Conservation (phyloP, 2,113 vertebrate species). For the Pogonocichla stellata region DNA sequence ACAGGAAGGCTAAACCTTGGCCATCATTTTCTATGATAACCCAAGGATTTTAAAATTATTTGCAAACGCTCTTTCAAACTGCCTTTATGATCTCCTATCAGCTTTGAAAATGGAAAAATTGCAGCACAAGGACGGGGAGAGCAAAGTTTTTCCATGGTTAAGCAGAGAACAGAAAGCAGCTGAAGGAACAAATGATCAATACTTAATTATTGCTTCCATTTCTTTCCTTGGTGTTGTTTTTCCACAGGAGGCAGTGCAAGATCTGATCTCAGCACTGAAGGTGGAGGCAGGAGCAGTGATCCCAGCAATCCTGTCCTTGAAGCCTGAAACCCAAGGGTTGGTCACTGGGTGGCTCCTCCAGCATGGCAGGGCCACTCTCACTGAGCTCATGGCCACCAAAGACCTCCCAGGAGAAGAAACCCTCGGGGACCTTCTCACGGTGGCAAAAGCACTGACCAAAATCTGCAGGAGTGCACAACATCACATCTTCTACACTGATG, state of each 20-base stretch:
- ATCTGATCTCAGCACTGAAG: constrained; percentile 80
- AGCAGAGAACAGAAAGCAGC: neutral
- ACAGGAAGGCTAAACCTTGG: neutral
- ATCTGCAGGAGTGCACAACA: constrained; percentile 71
- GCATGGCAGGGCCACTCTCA: constrained; percentile 73
- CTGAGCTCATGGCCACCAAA: constrained; percentile 34
- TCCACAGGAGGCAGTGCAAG: constrained; percentile 83
- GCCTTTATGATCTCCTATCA: neutral
- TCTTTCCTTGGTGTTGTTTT: neutral
- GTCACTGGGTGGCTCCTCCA: constrained; percentile 84
- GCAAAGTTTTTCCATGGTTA: neutral
- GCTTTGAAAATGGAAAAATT: neutral
- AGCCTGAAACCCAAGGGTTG: constrained; percentile 73
- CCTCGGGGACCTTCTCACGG: constrained; percentile 71
- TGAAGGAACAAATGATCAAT: neutral
- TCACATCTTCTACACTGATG: constrained; percentile 83
- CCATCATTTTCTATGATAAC: neutral
- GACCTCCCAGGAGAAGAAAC: constrained; percentile 55
- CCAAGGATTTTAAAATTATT: neutral
- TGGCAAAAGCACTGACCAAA: constrained; percentile 74
- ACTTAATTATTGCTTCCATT: neutral
- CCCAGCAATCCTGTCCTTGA: constrained; percentile 83
- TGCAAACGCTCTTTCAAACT: neutral
- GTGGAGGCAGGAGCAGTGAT: constrained; percentile 71
- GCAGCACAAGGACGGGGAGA: neutral